Evolutionary conservation across 2,888 invertebrate genomes (phyloP).

Genomic region (Eucriotettix oculatus): DNA sequence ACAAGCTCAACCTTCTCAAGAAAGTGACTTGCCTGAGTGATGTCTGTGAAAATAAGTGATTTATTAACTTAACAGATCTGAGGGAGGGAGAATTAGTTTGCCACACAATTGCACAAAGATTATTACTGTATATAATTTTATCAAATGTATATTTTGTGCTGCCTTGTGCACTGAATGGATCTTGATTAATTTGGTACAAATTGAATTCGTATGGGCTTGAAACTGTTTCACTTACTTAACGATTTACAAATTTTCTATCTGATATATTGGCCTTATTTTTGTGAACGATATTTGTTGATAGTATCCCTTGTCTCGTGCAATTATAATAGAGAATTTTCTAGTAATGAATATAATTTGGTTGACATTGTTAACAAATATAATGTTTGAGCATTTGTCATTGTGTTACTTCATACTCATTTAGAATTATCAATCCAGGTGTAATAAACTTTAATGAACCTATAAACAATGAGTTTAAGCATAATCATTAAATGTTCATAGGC

Average conservation of each 20-base stretch:
- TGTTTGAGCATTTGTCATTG: neutral
- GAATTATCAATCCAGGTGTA: neutral
- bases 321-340: too few species aligned
- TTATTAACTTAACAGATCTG: neutral
- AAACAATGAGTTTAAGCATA: neutral
- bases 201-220: too few species aligned
- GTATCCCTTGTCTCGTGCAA: too few species aligned
- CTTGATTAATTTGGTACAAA: neutral
- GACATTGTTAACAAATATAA: neutral
- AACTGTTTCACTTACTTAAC: too few species aligned
- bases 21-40: conserved; percentile 52
- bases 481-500: neutral
- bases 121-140: neutral
- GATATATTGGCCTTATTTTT: too few species aligned
- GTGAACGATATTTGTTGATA: too few species aligned
- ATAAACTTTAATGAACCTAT: neutral
- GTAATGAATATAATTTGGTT: too few species aligned
- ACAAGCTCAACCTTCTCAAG: conserved; percentile 44
- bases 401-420: neutral
- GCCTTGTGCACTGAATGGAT: neutral
- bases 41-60: conserved; percentile 11
- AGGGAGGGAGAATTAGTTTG: neutral
- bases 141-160: neutral
- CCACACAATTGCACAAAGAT: neutral
- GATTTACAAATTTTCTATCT: too few species aligned